These are phyloP conservation scores for Tribolium castaneum DNA, from an alignment of 1,140 invertebrate species.

Conservation along the genomic window DNA sequence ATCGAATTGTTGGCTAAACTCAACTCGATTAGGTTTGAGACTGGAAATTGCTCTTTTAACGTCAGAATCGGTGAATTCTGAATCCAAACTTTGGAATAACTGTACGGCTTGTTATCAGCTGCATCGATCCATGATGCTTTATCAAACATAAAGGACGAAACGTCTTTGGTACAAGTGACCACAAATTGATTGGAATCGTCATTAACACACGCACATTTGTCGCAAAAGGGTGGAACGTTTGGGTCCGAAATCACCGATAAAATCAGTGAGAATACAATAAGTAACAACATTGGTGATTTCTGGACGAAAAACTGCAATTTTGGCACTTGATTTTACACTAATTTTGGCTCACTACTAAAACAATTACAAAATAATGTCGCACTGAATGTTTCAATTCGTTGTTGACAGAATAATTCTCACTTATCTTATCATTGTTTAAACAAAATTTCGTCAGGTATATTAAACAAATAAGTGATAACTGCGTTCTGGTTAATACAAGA, in stretches of 20 bases:
- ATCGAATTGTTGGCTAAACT: slow-evolving; percentile 67
- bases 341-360: too few relatives aligned
- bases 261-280: background rate
- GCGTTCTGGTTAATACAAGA: background rate
- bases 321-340: too few relatives aligned
- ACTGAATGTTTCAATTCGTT: background rate
- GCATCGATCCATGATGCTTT: slow-evolving; percentile 46
- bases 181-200: background rate
- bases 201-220: background rate
- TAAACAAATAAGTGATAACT: background rate
- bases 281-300: background rate
- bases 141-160: slow-evolving; percentile 20
- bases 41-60: slow-evolving; percentile 52
- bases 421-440: background rate
- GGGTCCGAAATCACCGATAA: background rate
- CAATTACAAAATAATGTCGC: background rate
- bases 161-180: slow-evolving; percentile 47
- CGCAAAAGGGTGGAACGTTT: background rate
- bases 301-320: background rate
- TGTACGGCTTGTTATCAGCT: slow-evolving; percentile 39
- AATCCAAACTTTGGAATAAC: background rate
- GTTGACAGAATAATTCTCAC: background rate
- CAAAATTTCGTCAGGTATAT: background rate
- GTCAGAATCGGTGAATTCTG: background rate
- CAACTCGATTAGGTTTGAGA: slow-evolving; percentile 47